These are phyloP conservation scores for Enteromius viviparus DNA, from an alignment of 2,797 vertebrate species.

Conservation along the genomic window DNA sequence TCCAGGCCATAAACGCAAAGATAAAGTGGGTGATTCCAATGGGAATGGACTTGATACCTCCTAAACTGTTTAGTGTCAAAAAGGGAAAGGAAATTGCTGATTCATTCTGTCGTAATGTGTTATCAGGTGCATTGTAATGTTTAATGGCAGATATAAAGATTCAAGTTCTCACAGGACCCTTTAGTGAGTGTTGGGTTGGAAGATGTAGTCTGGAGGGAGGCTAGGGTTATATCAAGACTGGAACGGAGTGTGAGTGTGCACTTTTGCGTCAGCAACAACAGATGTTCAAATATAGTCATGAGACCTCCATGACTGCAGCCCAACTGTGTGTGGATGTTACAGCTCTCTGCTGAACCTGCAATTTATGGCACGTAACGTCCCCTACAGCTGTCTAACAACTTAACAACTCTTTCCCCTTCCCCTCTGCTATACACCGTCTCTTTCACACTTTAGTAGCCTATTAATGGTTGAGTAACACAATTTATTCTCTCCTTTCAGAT, in stretches of 20 bases:
- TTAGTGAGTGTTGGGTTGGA: conserved; percentile 17
- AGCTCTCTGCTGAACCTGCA: conserved; percentile 42
- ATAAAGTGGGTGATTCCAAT: conserved; percentile 21
- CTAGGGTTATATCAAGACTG: conserved; percentile 17
- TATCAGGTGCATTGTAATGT: conserved; percentile 48
- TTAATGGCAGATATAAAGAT: conserved; percentile 55
- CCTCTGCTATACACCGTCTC: conserved; percentile 12
- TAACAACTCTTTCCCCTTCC: conserved; percentile 15
- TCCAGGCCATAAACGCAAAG: conserved; percentile 44
- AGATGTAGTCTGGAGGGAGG: not conserved
- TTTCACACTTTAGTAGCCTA: not conserved
- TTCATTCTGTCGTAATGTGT: conserved; percentile 24
- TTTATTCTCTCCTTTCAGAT: conserved; percentile 77
- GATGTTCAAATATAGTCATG: conserved; percentile 42
- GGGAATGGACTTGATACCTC: conserved; percentile 21
- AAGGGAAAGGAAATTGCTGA: conserved; percentile 17
- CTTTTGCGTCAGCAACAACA: conserved; percentile 44
- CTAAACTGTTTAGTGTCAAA: conserved; percentile 6
- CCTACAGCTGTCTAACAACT: conserved; percentile 49
- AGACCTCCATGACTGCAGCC: conserved; percentile 12
- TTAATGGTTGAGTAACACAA: conserved; percentile 35
- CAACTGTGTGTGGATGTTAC: conserved; percentile 28
- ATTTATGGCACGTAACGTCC: conserved; percentile 34
- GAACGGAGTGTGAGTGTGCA: conserved; percentile 30
- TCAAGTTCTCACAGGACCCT: conserved; percentile 54